Base-by-base conservation (phyloP, 2,797 vertebrate genomes). In the Zenarchopterus dispar region DNA sequence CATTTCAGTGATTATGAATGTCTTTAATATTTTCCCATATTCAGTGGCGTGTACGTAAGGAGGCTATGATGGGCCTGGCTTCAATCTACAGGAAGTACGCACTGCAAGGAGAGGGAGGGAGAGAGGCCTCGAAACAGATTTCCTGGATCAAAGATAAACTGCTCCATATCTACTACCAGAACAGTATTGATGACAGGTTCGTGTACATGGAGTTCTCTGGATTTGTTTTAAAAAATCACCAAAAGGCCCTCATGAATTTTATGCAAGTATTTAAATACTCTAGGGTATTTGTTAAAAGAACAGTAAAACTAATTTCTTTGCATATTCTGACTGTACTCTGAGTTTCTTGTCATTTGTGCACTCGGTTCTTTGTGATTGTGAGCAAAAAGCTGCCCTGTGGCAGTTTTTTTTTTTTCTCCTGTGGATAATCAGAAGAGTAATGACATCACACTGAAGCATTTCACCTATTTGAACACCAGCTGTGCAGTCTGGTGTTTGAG, bases 131-230 rank as follows among this genome's bases (percentile, higher is more conserved):
- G 48, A 97, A 98, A 78, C 96, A 98, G 88, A 98, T 99, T 84
- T 94, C 96, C 33, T 99, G 97, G 97, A 97, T 99, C 85, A 99
- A 98, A 93, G 97, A 99, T 90, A 99, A 99, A 81, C 90, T 99
- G 56, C 92, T 99, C 5, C 97, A 99, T 66, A 98, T 99, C 90
- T 99, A 99, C 92, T 99, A 99, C 82, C 97, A 99, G 90, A 98
- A 99, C 90, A 99, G 97, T 89, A 99, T 99, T 43, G 97, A 98
- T 67, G 97, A 99, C 84, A 91, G 96, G 97, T 99, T 85, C 84
- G 95, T 90, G 61, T 52, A 15, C 13, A 33, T 55, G 17, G 26
- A 0, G 9, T 13, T 8, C 2, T 4, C 36, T 46, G 5, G 11
- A n/a, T 45, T 36, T 39, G 0, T n/a, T 49, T 8, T 24, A 41